Percentiles rank a stretch among this genome's conserved stretches.
Conservation (phyloP, 1,140 invertebrate genomes). For the Brachionus rotundiformis region DNA sequence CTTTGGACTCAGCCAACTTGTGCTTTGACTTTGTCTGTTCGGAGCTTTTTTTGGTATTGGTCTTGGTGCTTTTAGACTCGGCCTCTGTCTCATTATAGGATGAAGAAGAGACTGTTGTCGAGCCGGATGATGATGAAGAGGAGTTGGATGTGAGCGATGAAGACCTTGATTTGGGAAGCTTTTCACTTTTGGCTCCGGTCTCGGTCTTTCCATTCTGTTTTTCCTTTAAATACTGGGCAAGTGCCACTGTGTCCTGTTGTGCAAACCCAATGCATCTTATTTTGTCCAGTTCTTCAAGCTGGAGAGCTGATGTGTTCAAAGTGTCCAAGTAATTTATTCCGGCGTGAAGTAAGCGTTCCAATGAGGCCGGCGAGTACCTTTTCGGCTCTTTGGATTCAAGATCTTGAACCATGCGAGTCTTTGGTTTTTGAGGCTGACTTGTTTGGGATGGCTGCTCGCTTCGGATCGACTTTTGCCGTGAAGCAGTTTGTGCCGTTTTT, state of each 20-base stretch:
- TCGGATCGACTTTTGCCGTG: conserved; percentile 2
- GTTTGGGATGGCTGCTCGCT: background rate
- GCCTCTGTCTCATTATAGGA: conserved; percentile 19
- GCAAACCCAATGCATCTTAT: conserved; percentile 60
- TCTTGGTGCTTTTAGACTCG: conserved; percentile 8
- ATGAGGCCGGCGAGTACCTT: conserved; percentile 57
- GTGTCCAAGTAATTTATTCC: conserved; percentile 62
- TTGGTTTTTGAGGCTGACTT: background rate
- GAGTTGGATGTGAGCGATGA: conserved; percentile 28
- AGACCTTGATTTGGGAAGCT: conserved; percentile 22
- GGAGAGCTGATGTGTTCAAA: conserved; percentile 60
- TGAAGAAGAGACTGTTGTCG: conserved; percentile 15
- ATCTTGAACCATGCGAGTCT: conserved; percentile 14
- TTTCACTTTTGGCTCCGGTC: background rate
- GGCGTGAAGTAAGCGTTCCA: conserved; percentile 58
- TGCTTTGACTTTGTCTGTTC: background rate
- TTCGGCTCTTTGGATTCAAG: background rate
- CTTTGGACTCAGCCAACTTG: background rate
- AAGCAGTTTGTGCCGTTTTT: background rate
- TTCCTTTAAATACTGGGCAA: conserved; percentile 64
- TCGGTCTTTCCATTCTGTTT: background rate
- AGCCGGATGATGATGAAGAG: conserved; percentile 58
- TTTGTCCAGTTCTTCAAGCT: conserved; percentile 60
- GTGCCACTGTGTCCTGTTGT: conserved; percentile 63
- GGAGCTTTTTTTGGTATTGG: background rate